Evolutionary conservation across 2,113 vertebrate genomes (phyloP).

Genomic region (Serinus canaria): DNA sequence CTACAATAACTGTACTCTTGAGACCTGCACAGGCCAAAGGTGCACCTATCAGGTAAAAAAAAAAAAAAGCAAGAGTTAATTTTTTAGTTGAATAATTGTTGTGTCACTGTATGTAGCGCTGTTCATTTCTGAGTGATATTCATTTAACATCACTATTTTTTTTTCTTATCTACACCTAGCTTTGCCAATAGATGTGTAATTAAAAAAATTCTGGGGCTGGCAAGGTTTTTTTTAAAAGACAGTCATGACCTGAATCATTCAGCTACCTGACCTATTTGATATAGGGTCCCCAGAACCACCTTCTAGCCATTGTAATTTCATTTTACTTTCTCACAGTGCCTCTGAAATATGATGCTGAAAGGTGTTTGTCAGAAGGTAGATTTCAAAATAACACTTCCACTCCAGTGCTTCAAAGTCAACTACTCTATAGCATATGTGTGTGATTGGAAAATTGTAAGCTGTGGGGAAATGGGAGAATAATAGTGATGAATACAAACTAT

Average conservation of each 20-base stretch:
- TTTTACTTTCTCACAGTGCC: constrained; percentile 42
- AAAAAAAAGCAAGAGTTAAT: background rate
- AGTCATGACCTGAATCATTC: background rate
- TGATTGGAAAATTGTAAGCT: constrained; percentile 60
- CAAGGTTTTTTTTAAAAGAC: background rate
- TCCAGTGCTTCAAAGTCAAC: constrained; percentile 48
- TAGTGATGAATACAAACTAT: constrained; percentile 49
- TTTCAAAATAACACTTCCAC: constrained; percentile 59
- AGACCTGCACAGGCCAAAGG: constrained; percentile 97
- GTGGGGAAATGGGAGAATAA: constrained; percentile 43
- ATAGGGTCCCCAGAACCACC: background rate
- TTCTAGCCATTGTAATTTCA: background rate
- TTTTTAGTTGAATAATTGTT: background rate
- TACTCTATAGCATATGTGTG: constrained; percentile 8
- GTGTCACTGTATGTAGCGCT: background rate
- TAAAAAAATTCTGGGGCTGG: background rate
- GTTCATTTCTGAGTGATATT: background rate
- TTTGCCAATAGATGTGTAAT: background rate
- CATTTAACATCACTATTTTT: background rate
- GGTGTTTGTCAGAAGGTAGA: constrained; percentile 59
- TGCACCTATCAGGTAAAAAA: constrained; percentile 92
- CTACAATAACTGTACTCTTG: constrained; percentile 94
- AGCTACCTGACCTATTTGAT: constrained; percentile 24
- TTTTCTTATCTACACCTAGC: background rate
- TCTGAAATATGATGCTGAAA: constrained; percentile 50